Percentiles rank a stretch among this genome's conserved stretches.
Evolutionary conservation across 2,113 vertebrate genomes (phyloP).

Genomic region (Poecile atricapillus): DNA sequence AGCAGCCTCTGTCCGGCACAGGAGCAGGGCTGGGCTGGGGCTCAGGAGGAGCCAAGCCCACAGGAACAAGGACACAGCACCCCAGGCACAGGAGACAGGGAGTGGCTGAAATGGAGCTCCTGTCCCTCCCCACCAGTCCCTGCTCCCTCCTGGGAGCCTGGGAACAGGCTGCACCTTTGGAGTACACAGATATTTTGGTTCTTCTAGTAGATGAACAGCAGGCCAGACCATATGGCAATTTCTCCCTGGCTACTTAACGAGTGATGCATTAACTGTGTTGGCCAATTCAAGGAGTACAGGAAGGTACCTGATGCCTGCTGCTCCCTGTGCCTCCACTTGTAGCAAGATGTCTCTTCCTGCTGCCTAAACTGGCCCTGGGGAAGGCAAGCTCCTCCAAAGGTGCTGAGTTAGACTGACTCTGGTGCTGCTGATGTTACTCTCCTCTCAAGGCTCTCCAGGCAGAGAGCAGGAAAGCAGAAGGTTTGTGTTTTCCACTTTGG

Average conservation of each 20-base stretch:
- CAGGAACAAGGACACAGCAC: not conserved
- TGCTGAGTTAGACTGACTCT: not conserved
- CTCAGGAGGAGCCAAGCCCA: not conserved
- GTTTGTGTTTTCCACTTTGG: not conserved
- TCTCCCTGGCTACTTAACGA: not conserved
- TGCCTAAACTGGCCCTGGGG: not conserved
- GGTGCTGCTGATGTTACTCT: not conserved
- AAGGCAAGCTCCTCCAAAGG: rapidly evolving
- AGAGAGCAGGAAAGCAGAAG: not conserved
- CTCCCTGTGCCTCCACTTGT: not conserved
- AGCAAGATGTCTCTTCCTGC: not conserved
- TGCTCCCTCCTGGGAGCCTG: not conserved
- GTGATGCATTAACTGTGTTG: not conserved
- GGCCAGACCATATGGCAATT: constrained; percentile 33
- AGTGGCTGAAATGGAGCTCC: rapidly evolving
- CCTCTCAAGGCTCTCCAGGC: not conserved
- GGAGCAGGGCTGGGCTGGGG: not conserved
- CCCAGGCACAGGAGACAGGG: not conserved
- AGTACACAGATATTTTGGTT: not conserved
- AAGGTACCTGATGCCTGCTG: not conserved
- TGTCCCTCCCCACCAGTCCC: not conserved
- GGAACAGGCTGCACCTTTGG: not conserved
- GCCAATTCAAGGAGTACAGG: not conserved
- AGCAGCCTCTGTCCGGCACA: not conserved
- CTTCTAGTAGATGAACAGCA: constrained; percentile 24